Conservation (phyloP, 1,140 invertebrate genomes). For the Archegozetes longisetosus region DNA sequence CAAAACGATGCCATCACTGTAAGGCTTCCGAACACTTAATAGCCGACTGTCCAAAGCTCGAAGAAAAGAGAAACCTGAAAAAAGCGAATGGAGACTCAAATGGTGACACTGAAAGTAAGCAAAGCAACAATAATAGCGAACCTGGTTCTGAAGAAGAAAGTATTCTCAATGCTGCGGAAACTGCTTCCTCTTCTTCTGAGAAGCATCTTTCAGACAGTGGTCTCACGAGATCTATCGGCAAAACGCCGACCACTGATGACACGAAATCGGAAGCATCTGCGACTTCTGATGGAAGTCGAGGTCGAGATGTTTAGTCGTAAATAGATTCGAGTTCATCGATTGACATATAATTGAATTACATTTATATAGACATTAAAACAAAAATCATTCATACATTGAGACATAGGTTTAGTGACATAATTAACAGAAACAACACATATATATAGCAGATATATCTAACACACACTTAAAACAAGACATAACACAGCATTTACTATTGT, state of each 20-base stretch:
- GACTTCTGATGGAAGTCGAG: not conserved
- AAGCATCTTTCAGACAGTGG: conserved; percentile 5
- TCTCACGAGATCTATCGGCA: not conserved
- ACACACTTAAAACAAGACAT: too few species aligned
- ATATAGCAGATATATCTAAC: too few species aligned
- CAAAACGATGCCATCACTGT: conserved; percentile 73
- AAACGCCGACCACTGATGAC: conserved; percentile 8
- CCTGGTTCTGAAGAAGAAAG: conserved; percentile 2
- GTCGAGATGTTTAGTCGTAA: not conserved
- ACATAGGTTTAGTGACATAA: not conserved
- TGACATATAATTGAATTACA: not conserved
- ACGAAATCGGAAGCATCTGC: conserved; percentile 6
- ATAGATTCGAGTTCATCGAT: not conserved
- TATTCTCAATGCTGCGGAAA: conserved; percentile 3
- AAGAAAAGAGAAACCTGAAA: conserved; percentile 19
- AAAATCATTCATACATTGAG: not conserved
- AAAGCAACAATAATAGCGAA: not conserved
- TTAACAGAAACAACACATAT: not conserved
- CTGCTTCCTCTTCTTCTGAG: not conserved
- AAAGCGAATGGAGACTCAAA: not conserved
- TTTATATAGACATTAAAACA: not conserved
- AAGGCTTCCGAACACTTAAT: conserved; percentile 68
- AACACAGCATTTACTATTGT: not conserved
- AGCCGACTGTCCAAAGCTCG: conserved; percentile 54
- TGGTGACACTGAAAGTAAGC: not conserved